Percentiles rank a stretch among this genome's conserved stretches.
Evolutionary conservation across 2,888 invertebrate genomes (phyloP).

Genomic region (Ctenicera cuprea): DNA sequence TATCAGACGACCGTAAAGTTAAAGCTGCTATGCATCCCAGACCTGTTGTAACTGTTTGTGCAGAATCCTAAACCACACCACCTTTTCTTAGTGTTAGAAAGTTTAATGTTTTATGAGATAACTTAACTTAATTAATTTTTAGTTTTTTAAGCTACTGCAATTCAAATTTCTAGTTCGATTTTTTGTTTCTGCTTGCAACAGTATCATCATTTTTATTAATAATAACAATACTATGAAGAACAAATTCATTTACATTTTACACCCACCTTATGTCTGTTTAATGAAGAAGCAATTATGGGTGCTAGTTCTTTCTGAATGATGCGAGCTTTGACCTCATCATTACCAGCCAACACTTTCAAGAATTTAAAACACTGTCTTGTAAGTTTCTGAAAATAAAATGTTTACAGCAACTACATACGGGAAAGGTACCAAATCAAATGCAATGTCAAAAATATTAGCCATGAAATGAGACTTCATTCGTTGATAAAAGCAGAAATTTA

Average conservation of each 20-base stretch:
- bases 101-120: no score
- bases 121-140: no score
- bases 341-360: slow-evolving; percentile 89
- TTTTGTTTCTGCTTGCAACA: slow-evolving; percentile 1
- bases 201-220: no score
- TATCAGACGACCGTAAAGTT: slow-evolving; percentile 82
- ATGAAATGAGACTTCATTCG: no score
- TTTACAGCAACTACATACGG: neutral
- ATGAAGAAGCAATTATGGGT: slow-evolving; percentile 80
- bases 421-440: neutral
- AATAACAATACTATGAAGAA: neutral
- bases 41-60: slow-evolving; percentile 76
- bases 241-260: neutral
- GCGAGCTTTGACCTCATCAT: slow-evolving; percentile 88
- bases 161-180: no score
- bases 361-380: slow-evolving; percentile 77
- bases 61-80: slow-evolving; percentile 40
- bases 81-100: neutral
- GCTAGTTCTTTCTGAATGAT: slow-evolving; percentile 85
- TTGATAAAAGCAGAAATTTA: no score
- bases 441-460: no score
- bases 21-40: slow-evolving; percentile 85
- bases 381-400: slow-evolving; percentile 66
- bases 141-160: no score
- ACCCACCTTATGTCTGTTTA: slow-evolving; percentile 80